Conservation (phyloP, 2,797 vertebrate species). For the Erithacus rubecula region DNA sequence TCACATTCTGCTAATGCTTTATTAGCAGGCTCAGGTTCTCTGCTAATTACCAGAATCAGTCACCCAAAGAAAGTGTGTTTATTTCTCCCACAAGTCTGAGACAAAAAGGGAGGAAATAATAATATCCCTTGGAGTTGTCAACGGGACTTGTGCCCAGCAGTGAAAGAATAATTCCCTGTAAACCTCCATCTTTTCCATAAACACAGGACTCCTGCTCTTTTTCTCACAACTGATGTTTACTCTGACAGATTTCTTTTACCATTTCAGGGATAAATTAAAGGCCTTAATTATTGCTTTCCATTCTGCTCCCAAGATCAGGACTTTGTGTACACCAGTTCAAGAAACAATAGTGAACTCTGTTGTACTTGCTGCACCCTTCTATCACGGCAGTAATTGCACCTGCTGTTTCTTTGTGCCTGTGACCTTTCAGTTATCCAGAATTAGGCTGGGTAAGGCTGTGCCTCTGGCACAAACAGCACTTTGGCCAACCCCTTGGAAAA, state of each 20-base stretch:
- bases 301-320: neutral
- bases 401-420: slow-evolving; percentile 38
- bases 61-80: neutral
- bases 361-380: slow-evolving; percentile 4
- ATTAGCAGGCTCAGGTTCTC: slow-evolving; percentile 3
- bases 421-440: slow-evolving; percentile 52
- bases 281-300: slow-evolving; percentile 32
- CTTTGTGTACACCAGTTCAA: neutral
- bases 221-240: slow-evolving; percentile 25
- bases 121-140: neutral
- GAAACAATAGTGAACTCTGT: slow-evolving; percentile 6
- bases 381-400: neutral
- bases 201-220: neutral
- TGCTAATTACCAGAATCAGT: slow-evolving; percentile 38
- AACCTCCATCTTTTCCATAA: slow-evolving; percentile 1
- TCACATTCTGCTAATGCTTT: neutral
- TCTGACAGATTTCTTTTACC: slow-evolving; percentile 42
- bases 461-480: slow-evolving; percentile 8
- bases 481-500: neutral
- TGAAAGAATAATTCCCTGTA: neutral
- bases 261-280: slow-evolving; percentile 42
- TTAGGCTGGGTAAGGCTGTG: neutral
- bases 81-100: neutral
- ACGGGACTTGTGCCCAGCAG: neutral
- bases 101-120: slow-evolving; percentile 1